Percentiles rank a stretch among this genome's conserved stretches.
These are phyloP conservation scores for Leucopsar rothschildi DNA, from an alignment of 2,113 vertebrate genomes.

Conservation along the genomic window DNA sequence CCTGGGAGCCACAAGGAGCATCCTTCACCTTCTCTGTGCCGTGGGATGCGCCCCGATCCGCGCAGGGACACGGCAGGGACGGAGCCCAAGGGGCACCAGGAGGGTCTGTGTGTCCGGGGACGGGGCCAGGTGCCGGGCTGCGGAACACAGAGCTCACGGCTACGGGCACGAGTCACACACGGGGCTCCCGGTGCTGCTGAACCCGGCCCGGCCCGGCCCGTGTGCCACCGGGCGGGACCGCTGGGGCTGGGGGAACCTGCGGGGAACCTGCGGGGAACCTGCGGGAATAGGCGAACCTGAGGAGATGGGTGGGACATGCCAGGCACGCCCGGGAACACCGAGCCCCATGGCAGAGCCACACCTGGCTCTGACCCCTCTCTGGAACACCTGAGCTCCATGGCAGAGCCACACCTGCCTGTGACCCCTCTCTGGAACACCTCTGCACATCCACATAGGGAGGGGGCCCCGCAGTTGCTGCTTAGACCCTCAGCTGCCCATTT, in stretches of 20 bases:
- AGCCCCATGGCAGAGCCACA: too few relatives aligned
- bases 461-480: accelerated
- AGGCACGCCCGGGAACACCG: too few relatives aligned
- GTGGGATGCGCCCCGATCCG: accelerated
- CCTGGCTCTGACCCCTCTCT: not conserved
- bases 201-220: too few relatives aligned
- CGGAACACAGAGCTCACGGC: accelerated
- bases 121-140: not conserved
- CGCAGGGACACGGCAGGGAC: accelerated
- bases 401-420: not conserved
- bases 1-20: accelerated
- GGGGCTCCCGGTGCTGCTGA: not conserved
- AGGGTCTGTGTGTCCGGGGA: accelerated
- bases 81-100: accelerated
- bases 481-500: not conserved
- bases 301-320: too few relatives aligned
- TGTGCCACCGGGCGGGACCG: accelerated
- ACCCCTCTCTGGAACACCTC: not conserved
- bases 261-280: too few relatives aligned
- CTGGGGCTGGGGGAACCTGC: accelerated
- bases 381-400: not conserved
- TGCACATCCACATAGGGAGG: accelerated
- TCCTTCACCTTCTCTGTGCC: not conserved
- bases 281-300: too few relatives aligned
- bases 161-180: accelerated